A percentile compares a stretch with the other conserved stretches of the same genome.
Evolutionary conservation across 2,797 vertebrate species (phyloP).

Genomic region (Hypotaenidia philippensis): DNA sequence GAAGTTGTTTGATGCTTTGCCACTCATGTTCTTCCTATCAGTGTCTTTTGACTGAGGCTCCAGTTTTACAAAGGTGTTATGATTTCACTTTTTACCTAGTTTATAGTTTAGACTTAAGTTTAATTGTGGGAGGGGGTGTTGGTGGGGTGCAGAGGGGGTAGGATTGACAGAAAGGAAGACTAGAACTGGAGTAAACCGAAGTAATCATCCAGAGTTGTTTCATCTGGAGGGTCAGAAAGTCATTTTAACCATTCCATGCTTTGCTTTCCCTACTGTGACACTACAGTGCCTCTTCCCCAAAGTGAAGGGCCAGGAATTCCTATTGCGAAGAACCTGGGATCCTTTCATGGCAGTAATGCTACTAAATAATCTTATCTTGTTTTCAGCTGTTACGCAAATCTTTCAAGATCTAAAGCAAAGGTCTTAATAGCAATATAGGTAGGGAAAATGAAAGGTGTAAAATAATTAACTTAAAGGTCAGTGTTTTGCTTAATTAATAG

Average conservation of each 20-base stretch:
- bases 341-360: not conserved
- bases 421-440: not conserved
- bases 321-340: not conserved
- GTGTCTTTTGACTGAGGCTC: not conserved
- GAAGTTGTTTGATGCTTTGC: not conserved
- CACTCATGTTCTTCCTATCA: accelerated
- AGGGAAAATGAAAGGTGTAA: not conserved
- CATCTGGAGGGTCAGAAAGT: not conserved
- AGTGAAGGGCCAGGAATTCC: not conserved
- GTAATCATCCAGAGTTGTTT: not conserved
- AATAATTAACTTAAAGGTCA: not conserved
- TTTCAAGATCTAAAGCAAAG: not conserved
- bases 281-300: not conserved
- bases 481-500: not conserved
- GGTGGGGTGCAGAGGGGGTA: too few species aligned
- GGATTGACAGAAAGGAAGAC: not conserved
- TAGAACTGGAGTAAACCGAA: not conserved
- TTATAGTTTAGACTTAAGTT: not conserved
- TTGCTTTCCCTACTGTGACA: not conserved
- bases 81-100: not conserved
- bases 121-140: not conserved
- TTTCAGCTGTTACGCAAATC: not conserved
- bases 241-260: not conserved
- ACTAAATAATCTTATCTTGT: not conserved
- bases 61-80: not conserved